A percentile compares a stretch with the other conserved stretches of the same genome.
Conservation (phyloP, 2,113 vertebrate genomes). For the Eolophus roseicapilla region DNA sequence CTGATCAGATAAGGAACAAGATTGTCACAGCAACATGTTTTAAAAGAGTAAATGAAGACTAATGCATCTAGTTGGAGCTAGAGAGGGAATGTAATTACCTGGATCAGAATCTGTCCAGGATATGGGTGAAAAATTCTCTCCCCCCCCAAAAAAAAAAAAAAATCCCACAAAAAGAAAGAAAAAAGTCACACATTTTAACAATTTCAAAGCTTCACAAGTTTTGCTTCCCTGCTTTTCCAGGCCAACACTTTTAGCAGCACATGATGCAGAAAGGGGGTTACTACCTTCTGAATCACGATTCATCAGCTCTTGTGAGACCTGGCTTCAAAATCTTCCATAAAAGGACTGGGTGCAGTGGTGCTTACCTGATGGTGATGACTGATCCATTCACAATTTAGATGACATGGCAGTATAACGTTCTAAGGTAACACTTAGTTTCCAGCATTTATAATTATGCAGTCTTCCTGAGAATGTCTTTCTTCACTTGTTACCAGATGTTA, state of each 20-base stretch:
- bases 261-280: background rate
- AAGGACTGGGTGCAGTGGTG: background rate
- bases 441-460: background rate
- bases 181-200: background rate
- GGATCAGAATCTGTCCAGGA: background rate
- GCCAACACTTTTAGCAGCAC: background rate
- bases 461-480: background rate
- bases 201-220: background rate
- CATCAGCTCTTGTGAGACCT: slow-evolving; percentile 19
- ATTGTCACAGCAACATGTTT: background rate
- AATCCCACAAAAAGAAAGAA: background rate
- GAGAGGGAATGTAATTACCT: slow-evolving; percentile 15
- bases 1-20: slow-evolving; percentile 5
- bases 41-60: slow-evolving; percentile 47
- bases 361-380: background rate
- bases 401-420: background rate
- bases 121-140: background rate
- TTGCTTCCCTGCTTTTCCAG: background rate
- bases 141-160: background rate
- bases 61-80: background rate
- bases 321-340: slow-evolving; percentile 18
- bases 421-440: background rate
- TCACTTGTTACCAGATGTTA: background rate
- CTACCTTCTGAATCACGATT: slow-evolving; percentile 63
- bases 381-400: background rate